phyloP scores from a whole-genome alignment of 2,888 invertebrate genomes.

The Aspidapion aeneum region DNA sequence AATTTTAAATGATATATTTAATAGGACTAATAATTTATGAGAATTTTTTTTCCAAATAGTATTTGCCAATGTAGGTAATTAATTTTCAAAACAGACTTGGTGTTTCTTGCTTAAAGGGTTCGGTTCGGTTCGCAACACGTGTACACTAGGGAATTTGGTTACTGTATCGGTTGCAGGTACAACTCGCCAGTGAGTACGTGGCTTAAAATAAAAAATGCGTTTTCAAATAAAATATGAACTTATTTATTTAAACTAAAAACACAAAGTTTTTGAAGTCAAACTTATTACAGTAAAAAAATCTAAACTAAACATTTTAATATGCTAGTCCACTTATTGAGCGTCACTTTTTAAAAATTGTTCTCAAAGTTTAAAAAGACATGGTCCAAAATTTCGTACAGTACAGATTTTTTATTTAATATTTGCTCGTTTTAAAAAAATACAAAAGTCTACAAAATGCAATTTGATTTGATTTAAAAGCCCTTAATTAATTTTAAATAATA shows the following conservation, averaged over 20 bases:
- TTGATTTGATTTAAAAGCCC: conserved; percentile 1
- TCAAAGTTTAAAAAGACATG: conserved; percentile 34
- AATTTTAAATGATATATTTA: not conserved
- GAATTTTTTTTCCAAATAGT: too few relatives aligned
- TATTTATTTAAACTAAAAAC: conserved; percentile 50
- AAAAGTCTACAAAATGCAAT: conserved; percentile 45
- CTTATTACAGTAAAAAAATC: conserved; percentile 43
- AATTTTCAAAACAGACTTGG: too few relatives aligned
- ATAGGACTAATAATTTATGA: not conserved
- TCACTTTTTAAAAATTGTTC: conserved; percentile 24
- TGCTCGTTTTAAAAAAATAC: conserved; percentile 46
- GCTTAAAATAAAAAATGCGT: not conserved
- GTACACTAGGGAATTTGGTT: too few relatives aligned
- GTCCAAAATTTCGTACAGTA: conserved; percentile 38
- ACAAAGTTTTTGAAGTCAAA: conserved; percentile 47
- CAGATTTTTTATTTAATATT: conserved; percentile 32
- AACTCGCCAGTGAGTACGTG: too few relatives aligned
- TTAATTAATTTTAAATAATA: not conserved
- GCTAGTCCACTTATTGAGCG: conserved; percentile 40
- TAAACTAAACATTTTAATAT: conserved; percentile 43
- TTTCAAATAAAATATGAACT: conserved; percentile 44
- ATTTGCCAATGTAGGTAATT: too few relatives aligned
- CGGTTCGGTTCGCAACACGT: too few relatives aligned
- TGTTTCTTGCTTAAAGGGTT: too few relatives aligned
- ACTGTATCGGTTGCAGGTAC: too few relatives aligned